A percentile compares a stretch with the other conserved stretches of the same genome.
Evolutionary conservation across 2,888 invertebrate genomes (phyloP).

Genomic region (Drosophila greeni): DNA sequence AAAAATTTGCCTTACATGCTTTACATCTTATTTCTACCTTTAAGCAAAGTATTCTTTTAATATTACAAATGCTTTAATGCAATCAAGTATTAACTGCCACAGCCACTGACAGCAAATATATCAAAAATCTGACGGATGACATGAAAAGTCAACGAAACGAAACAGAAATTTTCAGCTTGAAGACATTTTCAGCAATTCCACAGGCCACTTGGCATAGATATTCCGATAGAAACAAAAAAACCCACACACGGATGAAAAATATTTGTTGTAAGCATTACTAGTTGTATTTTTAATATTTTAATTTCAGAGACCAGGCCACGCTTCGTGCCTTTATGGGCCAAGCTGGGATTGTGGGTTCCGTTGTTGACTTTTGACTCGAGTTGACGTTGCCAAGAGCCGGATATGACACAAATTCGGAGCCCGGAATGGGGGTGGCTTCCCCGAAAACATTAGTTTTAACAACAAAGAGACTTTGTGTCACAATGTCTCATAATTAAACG

Average conservation of each 20-base stretch:
- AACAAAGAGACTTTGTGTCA: background rate
- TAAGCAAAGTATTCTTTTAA: background rate
- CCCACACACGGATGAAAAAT: slow-evolving; percentile 11
- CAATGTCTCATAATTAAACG: background rate
- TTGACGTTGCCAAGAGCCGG: slow-evolving; percentile 25
- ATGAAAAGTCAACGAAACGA: slow-evolving; percentile 47
- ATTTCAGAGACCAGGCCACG: slow-evolving; percentile 34
- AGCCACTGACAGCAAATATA: slow-evolving; percentile 3
- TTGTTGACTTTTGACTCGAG: slow-evolving; percentile 28
- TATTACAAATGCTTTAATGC: background rate
- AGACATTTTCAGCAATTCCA: slow-evolving; percentile 30
- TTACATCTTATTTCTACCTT: no score
- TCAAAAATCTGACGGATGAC: slow-evolving; percentile 33
- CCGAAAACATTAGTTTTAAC: slow-evolving; percentile 1
- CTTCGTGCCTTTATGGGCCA: slow-evolving; percentile 37
- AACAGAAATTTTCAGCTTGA: slow-evolving; percentile 49
- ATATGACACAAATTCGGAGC: slow-evolving; percentile 12
- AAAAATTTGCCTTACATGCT: no score
- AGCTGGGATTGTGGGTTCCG: slow-evolving; percentile 23
- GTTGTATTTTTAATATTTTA: slow-evolving; percentile 37
- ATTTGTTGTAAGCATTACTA: slow-evolving; percentile 29
- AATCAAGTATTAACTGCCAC: background rate
- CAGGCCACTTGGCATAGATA: slow-evolving; percentile 32
- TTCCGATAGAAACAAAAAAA: slow-evolving; percentile 7
- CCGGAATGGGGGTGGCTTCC: background rate